These are phyloP conservation scores for Coelopa frigida DNA, from an alignment of 1,140 invertebrate genomes.

Conservation along the genomic window DNA sequence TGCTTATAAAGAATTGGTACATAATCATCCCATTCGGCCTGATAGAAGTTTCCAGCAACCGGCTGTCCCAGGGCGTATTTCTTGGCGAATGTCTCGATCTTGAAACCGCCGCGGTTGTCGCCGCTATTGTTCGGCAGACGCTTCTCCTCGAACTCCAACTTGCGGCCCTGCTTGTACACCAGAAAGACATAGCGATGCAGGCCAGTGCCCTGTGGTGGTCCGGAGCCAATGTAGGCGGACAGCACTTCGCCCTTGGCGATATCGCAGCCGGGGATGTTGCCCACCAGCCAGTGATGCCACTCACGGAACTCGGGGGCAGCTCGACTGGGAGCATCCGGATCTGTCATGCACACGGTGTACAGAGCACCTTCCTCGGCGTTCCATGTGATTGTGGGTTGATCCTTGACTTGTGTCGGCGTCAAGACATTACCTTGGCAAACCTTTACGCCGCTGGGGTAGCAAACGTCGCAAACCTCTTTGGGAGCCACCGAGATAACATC, in stretches of 20 bases:
- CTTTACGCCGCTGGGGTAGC: conserved; percentile 40
- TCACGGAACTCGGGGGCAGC: conserved; percentile 70
- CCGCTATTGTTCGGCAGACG: conserved; percentile 55
- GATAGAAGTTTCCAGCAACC: conserved; percentile 82
- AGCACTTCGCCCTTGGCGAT: conserved; percentile 66
- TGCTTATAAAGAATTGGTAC: conserved; percentile 55
- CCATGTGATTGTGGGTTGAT: conserved; percentile 60
- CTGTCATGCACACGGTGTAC: conserved; percentile 70
- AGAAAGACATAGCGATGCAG: conserved; percentile 88
- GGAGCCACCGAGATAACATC: conserved; percentile 35
- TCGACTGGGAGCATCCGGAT: conserved; percentile 59
- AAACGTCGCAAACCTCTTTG: conserved; percentile 6
- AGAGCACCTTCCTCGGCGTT: conserved; percentile 52
- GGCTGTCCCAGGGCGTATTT: conserved; percentile 76
- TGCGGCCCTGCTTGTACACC: conserved; percentile 66
- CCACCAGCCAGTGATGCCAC: conserved; percentile 91
- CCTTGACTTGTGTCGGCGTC: conserved; percentile 63
- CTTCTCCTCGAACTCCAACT: conserved; percentile 34
- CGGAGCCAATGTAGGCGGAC: conserved; percentile 77
- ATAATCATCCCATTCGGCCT: conserved; percentile 86
- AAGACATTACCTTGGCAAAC: conserved; percentile 60
- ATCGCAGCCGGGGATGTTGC: conserved; percentile 77
- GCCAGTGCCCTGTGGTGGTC: conserved; percentile 73
- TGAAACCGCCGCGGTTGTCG: conserved; percentile 69
- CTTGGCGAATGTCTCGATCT: conserved; percentile 59